phyloP scores from a whole-genome alignment of 2,888 invertebrate genomes.

The Ophion ventricosus region DNA sequence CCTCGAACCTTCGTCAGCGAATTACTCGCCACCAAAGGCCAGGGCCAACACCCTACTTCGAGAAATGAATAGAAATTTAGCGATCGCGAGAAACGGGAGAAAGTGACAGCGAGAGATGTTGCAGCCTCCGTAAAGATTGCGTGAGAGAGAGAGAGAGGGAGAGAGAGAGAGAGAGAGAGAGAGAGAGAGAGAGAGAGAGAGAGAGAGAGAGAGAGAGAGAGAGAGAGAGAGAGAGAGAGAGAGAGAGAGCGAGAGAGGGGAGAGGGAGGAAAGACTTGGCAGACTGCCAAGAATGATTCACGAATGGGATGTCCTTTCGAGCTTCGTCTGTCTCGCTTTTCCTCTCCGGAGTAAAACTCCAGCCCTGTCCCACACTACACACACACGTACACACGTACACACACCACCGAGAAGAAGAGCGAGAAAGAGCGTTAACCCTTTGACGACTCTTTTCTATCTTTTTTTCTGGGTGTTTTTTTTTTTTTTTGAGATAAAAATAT shows the following conservation, averaged over 20 bases:
- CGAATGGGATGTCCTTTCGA: conserved; percentile 68
- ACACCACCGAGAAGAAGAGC: not conserved
- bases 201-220: conserved; percentile 25
- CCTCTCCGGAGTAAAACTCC: conserved; percentile 10
- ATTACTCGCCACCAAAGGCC: conserved; percentile 49
- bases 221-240: conserved; percentile 11
- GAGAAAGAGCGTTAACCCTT: conserved; percentile 55
- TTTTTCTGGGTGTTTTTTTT: no score
- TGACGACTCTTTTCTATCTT: conserved; percentile 10
- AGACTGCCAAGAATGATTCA: conserved; percentile 73
- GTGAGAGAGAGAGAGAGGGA: not conserved
- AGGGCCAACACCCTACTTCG: conserved; percentile 47
- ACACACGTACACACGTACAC: no score
- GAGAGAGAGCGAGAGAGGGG: not conserved
- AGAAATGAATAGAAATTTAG: conserved; percentile 56
- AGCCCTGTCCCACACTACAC: conserved; percentile 9
- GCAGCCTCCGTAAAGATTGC: conserved; percentile 29
- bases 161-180: conserved; percentile 8
- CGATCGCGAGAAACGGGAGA: conserved; percentile 32
- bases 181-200: not conserved
- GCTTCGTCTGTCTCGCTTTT: conserved; percentile 20
- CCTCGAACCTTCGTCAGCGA: no score
- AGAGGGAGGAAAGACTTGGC: no score
- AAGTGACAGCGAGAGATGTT: conserved; percentile 22
- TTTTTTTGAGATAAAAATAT: conserved; percentile 25